phyloP scores from a whole-genome alignment of 1,140 invertebrate species.

The Carcinoscorpius rotundicauda region DNA sequence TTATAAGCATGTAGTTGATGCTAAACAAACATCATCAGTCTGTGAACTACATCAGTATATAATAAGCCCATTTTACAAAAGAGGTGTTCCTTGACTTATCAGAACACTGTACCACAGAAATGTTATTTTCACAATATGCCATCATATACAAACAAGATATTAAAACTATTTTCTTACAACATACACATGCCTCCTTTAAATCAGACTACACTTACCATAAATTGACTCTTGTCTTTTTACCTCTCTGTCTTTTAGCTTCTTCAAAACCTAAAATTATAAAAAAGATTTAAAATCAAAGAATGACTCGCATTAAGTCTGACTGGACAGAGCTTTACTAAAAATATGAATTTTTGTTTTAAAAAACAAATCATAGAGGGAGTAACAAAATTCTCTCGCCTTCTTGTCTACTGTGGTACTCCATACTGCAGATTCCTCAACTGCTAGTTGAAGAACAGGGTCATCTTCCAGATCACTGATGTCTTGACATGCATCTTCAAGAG shows the following conservation, averaged over 20 bases:
- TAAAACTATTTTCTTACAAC: no score
- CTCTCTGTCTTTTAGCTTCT: conserved; percentile 66
- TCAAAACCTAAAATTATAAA: conserved; percentile 42
- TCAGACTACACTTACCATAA: conserved; percentile 33
- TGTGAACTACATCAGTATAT: no score
- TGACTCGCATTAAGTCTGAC: background rate
- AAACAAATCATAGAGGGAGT: no score
- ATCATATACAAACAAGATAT: no score
- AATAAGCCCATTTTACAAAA: no score
- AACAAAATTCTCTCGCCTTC: conserved; percentile 37
- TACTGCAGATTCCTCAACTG: conserved; percentile 70
- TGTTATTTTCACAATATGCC: no score
- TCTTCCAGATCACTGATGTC: conserved; percentile 38
- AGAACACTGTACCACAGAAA: no score
- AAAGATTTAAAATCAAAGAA: conserved; percentile 11
- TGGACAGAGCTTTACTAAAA: conserved; percentile 7
- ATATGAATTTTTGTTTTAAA: background rate
- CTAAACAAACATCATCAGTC: no score
- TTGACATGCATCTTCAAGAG: conserved; percentile 31
- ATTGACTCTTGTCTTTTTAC: conserved; percentile 91
- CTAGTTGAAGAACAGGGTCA: conserved; percentile 62
- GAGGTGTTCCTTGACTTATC: no score
- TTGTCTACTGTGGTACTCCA: conserved; percentile 83
- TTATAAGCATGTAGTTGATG: no score
- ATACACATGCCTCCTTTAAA: no score